Evolutionary conservation across 64 coral and sea anemone genomes (phyloP), one percentile per base, ranked within the genome.

Genomic region (Montipora sp.): DNA sequence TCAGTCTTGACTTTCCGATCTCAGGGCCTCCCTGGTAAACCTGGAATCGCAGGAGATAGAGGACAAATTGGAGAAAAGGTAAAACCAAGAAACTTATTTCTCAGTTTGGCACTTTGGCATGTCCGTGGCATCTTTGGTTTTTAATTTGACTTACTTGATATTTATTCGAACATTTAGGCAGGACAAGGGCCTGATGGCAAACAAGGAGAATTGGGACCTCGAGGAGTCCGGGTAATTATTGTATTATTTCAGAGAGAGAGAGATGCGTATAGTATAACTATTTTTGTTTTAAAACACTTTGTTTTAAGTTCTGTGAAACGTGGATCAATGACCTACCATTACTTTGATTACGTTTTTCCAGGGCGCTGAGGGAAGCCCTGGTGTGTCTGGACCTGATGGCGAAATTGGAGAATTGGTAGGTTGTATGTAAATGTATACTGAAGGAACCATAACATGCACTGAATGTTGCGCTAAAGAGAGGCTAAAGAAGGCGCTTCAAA

Each of bases 351-450:
- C 4, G 16, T 1, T 82, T 84, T n/a, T 36, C 36, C 36, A 85
- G 82, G 82, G 82, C 5, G 45, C 19, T 19, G 9, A 85, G 10
- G 82, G 82, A 22, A 13, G 15, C 3, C 13, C 46, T 12, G 82
- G 82, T 47, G 7, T 46, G 7, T 15, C 61, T 3, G 82, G 82
- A 71, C 12, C 82, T 47, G 47, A 69, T 43, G 82, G 82, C 15
- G 82, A 85, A 48, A 19, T 48, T 12, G 82, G 82, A 14, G 82
- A 85, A 20, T 22, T 22, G 82, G 82, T 85, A 71, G 19, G 77
- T 51, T 1, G 46, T n/a, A 13, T 15, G 8, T 71, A 21, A 57
- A 57, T 36, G 36, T 36, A 36, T 0, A 1, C 36, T 36, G 36
- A 36, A 36, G 36, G 36, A 36, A 36, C 36, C 0, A 36, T 0